Conservation (phyloP, 2,888 invertebrate genomes). For the Sphaerophoria rueppellii region DNA sequence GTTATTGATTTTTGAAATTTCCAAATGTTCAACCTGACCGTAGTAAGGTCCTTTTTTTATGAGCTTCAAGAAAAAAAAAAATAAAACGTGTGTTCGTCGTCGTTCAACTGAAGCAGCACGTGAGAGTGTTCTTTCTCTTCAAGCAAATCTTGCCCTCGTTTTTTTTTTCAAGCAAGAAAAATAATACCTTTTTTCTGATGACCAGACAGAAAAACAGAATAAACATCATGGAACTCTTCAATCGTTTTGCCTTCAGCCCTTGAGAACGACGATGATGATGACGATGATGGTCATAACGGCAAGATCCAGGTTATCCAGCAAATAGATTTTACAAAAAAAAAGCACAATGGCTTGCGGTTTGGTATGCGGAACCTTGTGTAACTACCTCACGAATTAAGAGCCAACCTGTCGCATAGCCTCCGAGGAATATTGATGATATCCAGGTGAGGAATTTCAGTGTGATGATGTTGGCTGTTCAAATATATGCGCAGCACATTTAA, state of each 20-base stretch:
- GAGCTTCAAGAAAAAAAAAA: no score
- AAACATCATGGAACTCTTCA: constrained; percentile 33
- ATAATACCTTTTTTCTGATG: constrained; percentile 20
- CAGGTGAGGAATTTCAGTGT: constrained; percentile 20
- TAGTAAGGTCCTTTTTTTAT: neutral
- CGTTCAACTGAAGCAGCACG: no score
- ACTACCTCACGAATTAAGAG: constrained; percentile 62
- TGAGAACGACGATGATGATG: neutral
- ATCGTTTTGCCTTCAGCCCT: neutral
- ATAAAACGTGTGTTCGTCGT: no score
- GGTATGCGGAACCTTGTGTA: neutral
- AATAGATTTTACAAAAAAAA: constrained; percentile 11
- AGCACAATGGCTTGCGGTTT: no score
- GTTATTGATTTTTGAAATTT: neutral
- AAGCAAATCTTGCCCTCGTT: neutral
- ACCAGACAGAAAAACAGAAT: constrained; percentile 9
- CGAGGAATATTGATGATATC: constrained; percentile 65
- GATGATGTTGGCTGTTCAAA: neutral
- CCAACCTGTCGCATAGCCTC: constrained; percentile 41
- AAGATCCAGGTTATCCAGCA: constrained; percentile 12
- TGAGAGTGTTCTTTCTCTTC: neutral
- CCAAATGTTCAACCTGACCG: neutral
- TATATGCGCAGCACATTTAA: constrained; percentile 12
- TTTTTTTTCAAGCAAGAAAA: neutral
- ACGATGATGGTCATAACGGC: neutral